Percentiles rank a stretch among this genome's conserved stretches.
Conservation (phyloP, 2,888 invertebrate genomes). For the Troides aeacus region DNA sequence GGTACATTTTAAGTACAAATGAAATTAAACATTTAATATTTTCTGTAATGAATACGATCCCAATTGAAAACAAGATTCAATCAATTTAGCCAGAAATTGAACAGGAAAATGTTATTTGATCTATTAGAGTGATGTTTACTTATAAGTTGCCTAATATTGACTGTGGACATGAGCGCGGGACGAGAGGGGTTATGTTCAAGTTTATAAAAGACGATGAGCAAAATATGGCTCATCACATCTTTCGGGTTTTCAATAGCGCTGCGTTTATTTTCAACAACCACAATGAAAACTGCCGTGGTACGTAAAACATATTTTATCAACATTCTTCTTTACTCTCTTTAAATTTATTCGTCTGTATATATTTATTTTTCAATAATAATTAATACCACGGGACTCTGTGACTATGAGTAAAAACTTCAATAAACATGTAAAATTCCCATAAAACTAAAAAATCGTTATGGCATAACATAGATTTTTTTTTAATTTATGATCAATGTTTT, state of each 20-base stretch:
- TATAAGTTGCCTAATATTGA: conserved; percentile 43
- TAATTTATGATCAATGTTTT: no score
- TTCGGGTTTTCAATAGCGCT: conserved; percentile 9
- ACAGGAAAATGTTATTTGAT: conserved; percentile 42
- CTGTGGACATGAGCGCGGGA: conserved; percentile 33
- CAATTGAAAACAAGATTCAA: conserved; percentile 7
- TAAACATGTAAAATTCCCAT: no score
- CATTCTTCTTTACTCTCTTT: background rate
- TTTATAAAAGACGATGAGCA: conserved; percentile 41
- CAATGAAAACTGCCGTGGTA: conserved; percentile 51
- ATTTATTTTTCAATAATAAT: no score
- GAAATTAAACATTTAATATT: background rate
- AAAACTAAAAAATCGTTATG: no score
- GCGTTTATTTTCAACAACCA: conserved; percentile 26
- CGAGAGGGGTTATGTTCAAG: conserved; percentile 33
- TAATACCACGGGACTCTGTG: no score
- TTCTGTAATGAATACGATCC: background rate
- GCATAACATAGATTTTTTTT: no score
- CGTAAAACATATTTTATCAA: conserved; percentile 32
- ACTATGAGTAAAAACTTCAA: no score
- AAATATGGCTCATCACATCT: conserved; percentile 26
- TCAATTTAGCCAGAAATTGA: conserved; percentile 40
- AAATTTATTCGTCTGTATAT: background rate
- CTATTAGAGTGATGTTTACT: conserved; percentile 30
- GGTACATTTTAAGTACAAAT: background rate